Evolutionary conservation across 2,888 invertebrate species (phyloP), one percentile per base, ranked within the genome.

Genomic region (Athalia circularis): DNA sequence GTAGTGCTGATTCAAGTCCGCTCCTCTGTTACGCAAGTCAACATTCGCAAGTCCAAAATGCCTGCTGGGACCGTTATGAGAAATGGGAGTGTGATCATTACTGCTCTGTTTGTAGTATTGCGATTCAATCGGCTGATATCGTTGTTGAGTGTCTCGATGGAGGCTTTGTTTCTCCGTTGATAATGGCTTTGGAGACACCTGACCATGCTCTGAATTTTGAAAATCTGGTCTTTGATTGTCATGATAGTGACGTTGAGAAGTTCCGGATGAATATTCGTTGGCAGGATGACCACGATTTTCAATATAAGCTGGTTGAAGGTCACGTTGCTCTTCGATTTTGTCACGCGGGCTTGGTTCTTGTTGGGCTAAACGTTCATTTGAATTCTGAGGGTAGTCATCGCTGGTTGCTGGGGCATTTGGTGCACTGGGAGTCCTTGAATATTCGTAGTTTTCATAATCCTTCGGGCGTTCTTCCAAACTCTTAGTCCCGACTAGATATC

Each of bases 1-100:
- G 64, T 78, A 78, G 29, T 64, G n/a, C 15, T 64, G 64, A 64
- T 52, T 11, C 13, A 65, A 72, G 15, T 54, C 45, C 11, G 74
- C 8, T 8, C 59, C 64, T 47, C 52, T 57, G 9, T 29, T 29
- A 9, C 9, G 52, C 45, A 61, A 50, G 6, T 77, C 65, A 15
- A 13, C 45, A 13, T 59, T 47, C 47, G 6, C 52, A 11, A n/a
- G 52, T 7, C 45, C 54, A 29, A 61, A 50, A 3, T 48, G 61
- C 45, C 61, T 61, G 9, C 61, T 45, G 43, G 45, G 59, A 13
- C 8, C 59, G 15, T 74, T 59, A 7, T 29, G 29, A 13, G 54
- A 8, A 15, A 54, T 43, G 11, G 29, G 64, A 65, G 29, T 50
- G 9, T 62, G 29, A 15, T 65, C 64, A 11, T 43, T n/a, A 43